These are phyloP conservation scores for Sebastes minor DNA, from an alignment of 2,797 vertebrate genomes.

Conservation along the genomic window DNA sequence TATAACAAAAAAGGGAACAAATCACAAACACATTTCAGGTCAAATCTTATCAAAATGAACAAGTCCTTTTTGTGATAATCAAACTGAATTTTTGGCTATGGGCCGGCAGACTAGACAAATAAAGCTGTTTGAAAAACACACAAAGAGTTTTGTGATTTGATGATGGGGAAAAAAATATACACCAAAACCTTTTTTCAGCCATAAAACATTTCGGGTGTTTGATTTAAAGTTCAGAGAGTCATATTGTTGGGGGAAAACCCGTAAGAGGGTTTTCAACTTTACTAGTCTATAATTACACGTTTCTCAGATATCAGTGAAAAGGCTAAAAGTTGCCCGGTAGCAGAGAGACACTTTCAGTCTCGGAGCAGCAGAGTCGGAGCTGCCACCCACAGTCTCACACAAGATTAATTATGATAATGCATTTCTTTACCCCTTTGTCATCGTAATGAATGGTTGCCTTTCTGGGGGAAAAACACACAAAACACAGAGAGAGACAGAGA, in stretches of 20 bases:
- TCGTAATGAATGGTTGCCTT: constrained; percentile 93
- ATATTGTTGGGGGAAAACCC: constrained; percentile 11
- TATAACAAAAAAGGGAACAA: background rate
- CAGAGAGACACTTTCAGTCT: constrained; percentile 81
- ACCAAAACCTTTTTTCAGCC: background rate
- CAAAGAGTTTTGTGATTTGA: background rate
- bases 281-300: constrained; percentile 51
- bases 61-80: constrained; percentile 19
- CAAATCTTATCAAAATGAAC: constrained; percentile 7
- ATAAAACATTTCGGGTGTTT: background rate
- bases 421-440: constrained; percentile 95
- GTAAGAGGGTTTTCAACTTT: background rate
- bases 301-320: constrained; percentile 73
- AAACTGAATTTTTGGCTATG: constrained; percentile 16
- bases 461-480: constrained; percentile 82
- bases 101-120: constrained; percentile 10
- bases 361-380: constrained; percentile 52
- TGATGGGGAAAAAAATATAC: background rate
- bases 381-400: constrained; percentile 94
- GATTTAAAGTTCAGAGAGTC: constrained; percentile 18
- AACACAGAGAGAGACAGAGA: constrained; percentile 73
- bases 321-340: constrained; percentile 65
- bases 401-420: constrained; percentile 98
- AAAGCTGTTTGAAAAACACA: constrained; percentile 18
- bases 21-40: constrained; percentile 29